Base-by-base conservation (phyloP, 2,797 vertebrate genomes). In the Enteromius argenteus region DNA sequence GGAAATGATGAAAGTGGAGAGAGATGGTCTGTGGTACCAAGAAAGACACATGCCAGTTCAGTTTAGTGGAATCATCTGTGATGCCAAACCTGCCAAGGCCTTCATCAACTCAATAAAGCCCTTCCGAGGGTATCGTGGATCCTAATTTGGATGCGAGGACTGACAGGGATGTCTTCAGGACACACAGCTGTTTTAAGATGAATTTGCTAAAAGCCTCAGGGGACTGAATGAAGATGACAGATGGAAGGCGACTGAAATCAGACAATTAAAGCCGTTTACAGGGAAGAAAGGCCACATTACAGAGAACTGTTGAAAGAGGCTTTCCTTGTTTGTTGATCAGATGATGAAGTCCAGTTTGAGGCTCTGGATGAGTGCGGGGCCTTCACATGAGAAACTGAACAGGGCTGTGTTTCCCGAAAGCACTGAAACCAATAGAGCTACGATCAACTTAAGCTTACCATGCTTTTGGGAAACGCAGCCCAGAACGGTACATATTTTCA, bases 111-210 rank as follows among this genome's bases (percentile, higher is more conserved):
- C 23, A 46, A 5, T 46, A 17, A 71, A 72, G 11, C 7, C 27
- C 9, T 35, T 72, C 42, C 27, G 1, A 17, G 69, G 19, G 46
- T 74, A 53, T 74, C 51, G 35, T n/a, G 44, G 71, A 32, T 75
- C 30, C 49, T 56, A 17, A 56, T 51, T 30, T 42, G 56, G 37
- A 77, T 27, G 11, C 3, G 1, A 2, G 11, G 51, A 8, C 56
- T n/a, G 58, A 39, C 74, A 27, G n/a, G 30, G 30, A 75, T 56
- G 32, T 8, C 49, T 75, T 49, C 72, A 35, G 72, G 46, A 75
- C 72, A 56, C 0, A 14, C 44, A 13, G 30, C 49, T 53, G 42
- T 75, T 56, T 56, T 8, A 37, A 51, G 44, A 42, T 49, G n/a
- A 17, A 56, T 75, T 58, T 75, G 73, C 51, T 32, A 58, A 49